These are phyloP conservation scores for Strix occidentalis DNA, from an alignment of 2,797 vertebrate genomes.

Conservation along the genomic window DNA sequence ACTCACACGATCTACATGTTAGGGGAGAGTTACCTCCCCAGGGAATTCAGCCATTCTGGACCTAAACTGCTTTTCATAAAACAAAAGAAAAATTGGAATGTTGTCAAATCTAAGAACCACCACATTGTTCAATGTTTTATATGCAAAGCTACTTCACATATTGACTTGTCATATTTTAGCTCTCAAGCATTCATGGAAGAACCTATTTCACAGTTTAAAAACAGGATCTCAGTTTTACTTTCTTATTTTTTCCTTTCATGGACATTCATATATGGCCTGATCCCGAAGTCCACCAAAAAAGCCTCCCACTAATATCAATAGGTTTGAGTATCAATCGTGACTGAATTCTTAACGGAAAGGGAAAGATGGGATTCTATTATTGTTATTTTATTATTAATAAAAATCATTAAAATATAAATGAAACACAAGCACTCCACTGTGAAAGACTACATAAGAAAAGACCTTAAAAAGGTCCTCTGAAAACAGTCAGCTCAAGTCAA, in stretches of 20 bases:
- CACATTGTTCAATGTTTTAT: not conserved
- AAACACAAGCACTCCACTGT: not conserved
- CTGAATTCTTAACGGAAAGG: not conserved
- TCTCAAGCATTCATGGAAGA: not conserved
- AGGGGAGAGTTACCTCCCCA: not conserved
- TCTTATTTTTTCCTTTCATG: not conserved
- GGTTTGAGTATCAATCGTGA: not conserved
- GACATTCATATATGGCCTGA: not conserved
- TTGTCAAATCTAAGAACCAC: not conserved
- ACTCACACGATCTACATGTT: fast-evolving
- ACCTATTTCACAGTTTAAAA: not conserved
- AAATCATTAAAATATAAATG: constrained; percentile 22
- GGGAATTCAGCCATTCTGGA: not conserved
- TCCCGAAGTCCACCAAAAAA: not conserved
- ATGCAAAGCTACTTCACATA: not conserved
- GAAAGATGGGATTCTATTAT: not conserved
- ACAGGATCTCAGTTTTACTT: not conserved
- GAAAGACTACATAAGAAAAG: not conserved
- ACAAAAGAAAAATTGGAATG: not conserved
- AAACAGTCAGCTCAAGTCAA: not conserved
- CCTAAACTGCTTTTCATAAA: not conserved
- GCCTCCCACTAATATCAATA: not conserved
- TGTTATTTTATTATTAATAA: not conserved
- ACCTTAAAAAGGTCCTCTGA: not conserved
- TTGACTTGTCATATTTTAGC: not conserved